Evolutionary conservation across 2,113 vertebrate genomes (phyloP).

Genomic region (Campylorhamphus procurvoides): DNA sequence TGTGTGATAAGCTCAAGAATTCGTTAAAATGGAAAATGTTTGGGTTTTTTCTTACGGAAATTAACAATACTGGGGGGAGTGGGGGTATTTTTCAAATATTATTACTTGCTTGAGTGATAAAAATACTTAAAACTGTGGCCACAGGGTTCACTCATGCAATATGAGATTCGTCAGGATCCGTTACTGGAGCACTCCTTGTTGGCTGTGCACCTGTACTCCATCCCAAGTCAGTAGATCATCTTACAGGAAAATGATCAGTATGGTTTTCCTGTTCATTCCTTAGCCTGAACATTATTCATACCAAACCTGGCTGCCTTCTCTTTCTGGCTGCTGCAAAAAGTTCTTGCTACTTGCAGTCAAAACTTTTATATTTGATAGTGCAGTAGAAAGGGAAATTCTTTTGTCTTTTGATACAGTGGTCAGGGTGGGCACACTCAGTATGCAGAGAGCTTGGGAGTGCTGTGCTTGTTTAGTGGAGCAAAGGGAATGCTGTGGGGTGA

Average conservation of each 20-base stretch:
- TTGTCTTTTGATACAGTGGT: neutral
- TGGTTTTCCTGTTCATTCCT: neutral
- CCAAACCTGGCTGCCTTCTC: neutral
- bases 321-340: neutral
- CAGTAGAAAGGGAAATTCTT: neutral
- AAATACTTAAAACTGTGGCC: neutral
- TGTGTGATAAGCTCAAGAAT: neutral
- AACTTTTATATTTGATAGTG: neutral
- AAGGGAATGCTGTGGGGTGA: neutral
- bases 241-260: neutral
- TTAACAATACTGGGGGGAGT: neutral
- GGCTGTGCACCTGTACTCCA: neutral
- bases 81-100: neutral
- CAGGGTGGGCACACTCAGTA: neutral
- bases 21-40: neutral
- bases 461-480: neutral
- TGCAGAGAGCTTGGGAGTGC: neutral
- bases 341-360: neutral
- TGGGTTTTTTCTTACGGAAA: rapidly evolving
- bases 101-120: neutral
- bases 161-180: neutral
- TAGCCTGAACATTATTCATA: neutral
- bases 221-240: neutral
- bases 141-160: neutral
- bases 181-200: neutral